Conservation (phyloP, 2,797 vertebrate species). For the Rhodeus uyekii region DNA sequence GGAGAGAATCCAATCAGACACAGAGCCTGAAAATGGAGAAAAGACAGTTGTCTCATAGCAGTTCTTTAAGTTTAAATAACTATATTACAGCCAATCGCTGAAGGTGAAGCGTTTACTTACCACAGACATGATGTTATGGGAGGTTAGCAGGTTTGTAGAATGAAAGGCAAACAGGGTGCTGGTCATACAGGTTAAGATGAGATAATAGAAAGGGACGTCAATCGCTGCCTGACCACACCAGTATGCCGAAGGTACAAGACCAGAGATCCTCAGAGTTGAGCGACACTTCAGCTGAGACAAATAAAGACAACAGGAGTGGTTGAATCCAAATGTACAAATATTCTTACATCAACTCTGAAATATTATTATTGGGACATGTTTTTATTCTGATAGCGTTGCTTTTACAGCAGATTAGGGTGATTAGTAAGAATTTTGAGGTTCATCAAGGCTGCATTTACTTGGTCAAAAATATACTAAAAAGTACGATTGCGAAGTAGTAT, state of each 20-base stretch:
- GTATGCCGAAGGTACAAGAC: slow-evolving; percentile 89
- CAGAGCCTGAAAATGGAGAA: slow-evolving; percentile 68
- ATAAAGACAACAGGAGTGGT: not conserved
- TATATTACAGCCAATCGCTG: not conserved
- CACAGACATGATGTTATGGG: slow-evolving; percentile 73
- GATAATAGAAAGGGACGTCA: slow-evolving; percentile 82
- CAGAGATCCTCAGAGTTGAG: slow-evolving; percentile 83
- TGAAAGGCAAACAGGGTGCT: slow-evolving; percentile 78
- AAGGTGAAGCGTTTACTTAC: slow-evolving; percentile 61
- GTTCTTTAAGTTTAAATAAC: not conserved
- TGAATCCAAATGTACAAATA: not conserved
- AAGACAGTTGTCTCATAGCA: not conserved
- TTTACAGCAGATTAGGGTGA: not conserved
- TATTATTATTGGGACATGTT: not conserved
- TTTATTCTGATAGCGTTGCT: not conserved
- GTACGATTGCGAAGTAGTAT: not conserved
- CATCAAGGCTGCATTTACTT: too few species aligned
- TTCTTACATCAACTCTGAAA: not conserved
- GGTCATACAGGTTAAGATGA: slow-evolving; percentile 76
- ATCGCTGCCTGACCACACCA: slow-evolving; percentile 91
- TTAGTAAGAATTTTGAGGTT: not conserved
- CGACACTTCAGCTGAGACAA: slow-evolving; percentile 79
- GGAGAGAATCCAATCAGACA: slow-evolving; percentile 77
- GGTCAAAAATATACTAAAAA: not conserved
- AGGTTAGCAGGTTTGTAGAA: slow-evolving; percentile 71